Evolutionary conservation across 2,113 vertebrate genomes (phyloP).

Genomic region (Protobothrops mucrosquamatus): DNA sequence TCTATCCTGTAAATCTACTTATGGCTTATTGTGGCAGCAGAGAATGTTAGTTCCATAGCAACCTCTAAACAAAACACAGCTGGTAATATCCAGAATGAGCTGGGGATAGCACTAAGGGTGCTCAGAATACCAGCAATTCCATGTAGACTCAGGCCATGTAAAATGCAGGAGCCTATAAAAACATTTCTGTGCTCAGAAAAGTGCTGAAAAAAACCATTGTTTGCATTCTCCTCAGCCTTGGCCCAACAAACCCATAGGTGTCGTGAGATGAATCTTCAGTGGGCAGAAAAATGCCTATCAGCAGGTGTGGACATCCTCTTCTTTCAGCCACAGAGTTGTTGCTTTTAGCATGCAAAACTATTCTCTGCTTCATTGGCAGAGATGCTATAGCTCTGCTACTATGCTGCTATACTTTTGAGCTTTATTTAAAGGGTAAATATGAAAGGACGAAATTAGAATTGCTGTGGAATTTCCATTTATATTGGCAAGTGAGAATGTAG

Average conservation of each 20-base stretch:
- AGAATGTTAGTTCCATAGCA: slow-evolving; percentile 18
- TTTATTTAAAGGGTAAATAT: not conserved
- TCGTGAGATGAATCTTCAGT: not conserved
- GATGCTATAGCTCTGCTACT: not conserved
- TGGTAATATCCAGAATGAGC: not conserved
- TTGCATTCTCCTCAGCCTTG: slow-evolving; percentile 17
- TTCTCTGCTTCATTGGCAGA: not conserved
- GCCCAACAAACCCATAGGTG: not conserved
- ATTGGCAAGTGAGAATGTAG: not conserved
- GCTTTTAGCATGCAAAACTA: not conserved
- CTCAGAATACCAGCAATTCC: slow-evolving; percentile 15
- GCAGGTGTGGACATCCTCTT: not conserved
- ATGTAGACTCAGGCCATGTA: not conserved
- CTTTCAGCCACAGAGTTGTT: not conserved
- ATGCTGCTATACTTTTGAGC: not conserved
- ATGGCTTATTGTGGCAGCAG: not conserved
- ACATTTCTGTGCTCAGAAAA: not conserved
- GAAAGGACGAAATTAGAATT: not conserved
- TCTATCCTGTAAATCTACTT: accelerated
- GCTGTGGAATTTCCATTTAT: not conserved
- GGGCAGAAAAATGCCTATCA: not conserved
- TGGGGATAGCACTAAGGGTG: not conserved
- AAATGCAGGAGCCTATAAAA: not conserved
- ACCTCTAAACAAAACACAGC: slow-evolving; percentile 10
- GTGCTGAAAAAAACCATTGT: not conserved